A percentile compares a stretch with the other conserved stretches of the same genome.
Conservation (phyloP, 1,140 invertebrate genomes). For the Drosophila kohkoa region DNA sequence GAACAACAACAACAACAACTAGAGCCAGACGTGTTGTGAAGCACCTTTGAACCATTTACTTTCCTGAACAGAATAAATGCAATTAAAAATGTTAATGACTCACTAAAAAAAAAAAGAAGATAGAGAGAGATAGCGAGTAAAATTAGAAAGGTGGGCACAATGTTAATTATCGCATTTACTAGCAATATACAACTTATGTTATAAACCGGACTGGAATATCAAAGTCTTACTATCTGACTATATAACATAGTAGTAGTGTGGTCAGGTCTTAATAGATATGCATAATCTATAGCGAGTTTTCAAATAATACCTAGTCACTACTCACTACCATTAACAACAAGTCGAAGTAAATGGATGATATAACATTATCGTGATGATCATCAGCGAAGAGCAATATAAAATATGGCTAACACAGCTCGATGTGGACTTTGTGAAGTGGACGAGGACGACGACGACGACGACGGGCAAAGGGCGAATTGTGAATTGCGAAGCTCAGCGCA, state of each 20-base stretch:
- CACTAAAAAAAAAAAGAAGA: background rate
- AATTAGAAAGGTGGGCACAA: conserved; percentile 1
- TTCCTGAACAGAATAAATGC: conserved; percentile 1
- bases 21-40: no score
- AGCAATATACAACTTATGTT: background rate
- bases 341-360: background rate
- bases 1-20: background rate
- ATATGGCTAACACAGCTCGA: background rate
- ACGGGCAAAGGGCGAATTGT: conserved; percentile 22
- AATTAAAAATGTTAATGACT: conserved; percentile 8
- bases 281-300: conserved; percentile 1
- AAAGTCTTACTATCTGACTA: background rate
- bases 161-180: conserved; percentile 17
- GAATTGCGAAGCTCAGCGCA: background rate
- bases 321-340: no score
- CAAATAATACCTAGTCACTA: no score
- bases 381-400: background rate
- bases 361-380: background rate
- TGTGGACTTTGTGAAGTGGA: background rate
- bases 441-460: background rate
- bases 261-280: background rate
- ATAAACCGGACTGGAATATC: conserved; percentile 4
- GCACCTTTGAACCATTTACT: conserved; percentile 4
- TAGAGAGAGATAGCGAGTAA: background rate
- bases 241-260: background rate